Base-by-base conservation (phyloP, 1,140 invertebrate species). In the Drosophila sp. region DNA sequence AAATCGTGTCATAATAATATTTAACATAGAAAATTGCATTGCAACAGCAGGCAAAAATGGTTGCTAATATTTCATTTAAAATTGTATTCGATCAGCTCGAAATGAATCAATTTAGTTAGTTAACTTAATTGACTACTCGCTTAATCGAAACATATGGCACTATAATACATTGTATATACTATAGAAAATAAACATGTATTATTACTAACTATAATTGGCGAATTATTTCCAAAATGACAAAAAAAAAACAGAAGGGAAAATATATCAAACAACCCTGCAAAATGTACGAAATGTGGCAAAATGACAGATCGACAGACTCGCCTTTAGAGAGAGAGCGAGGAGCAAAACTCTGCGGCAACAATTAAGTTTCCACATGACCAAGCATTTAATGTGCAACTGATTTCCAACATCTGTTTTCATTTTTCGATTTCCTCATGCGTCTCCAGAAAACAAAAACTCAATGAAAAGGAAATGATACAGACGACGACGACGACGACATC, bases 381-480 rank as follows among this genome's bases (percentile, higher is more conserved):
- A 72, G 81, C 68, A 66, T 86, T 90, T 90, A 85, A 90, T 90
- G 83, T 90, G 80, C 83, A 81, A 79, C 87, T 91, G 89, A 91
- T 91, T 91, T 85, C 77, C 83, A 82, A 91, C 89, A 91, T 91
- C 89, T 91, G 89, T 78, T 91, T 91, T 85, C 79, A 91, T 89
- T 91, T 90, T 91, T 76, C 57, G 69, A 69, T 63, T 78, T 68
- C 55, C 80, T 79, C 69, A 76, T 70, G 72, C 75, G 47, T 33
- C 35, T 60, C 27, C 29, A 47, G 44, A 47, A 17, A 47, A 32
- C 62, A 60, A 65, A 68, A 71, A 70, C 57, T 69, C 83, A 86
- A 64, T 83, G 79, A 57, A 80, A 80, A 89, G 84, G 80, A 87
- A 87, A 84, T 60, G 77, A 68, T 70, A 66, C 80, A 87, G 84